A percentile compares a stretch with the other conserved stretches of the same genome.
These are phyloP conservation scores for Bombylius discolor DNA, from an alignment of 2,888 invertebrate species.

Conservation along the genomic window DNA sequence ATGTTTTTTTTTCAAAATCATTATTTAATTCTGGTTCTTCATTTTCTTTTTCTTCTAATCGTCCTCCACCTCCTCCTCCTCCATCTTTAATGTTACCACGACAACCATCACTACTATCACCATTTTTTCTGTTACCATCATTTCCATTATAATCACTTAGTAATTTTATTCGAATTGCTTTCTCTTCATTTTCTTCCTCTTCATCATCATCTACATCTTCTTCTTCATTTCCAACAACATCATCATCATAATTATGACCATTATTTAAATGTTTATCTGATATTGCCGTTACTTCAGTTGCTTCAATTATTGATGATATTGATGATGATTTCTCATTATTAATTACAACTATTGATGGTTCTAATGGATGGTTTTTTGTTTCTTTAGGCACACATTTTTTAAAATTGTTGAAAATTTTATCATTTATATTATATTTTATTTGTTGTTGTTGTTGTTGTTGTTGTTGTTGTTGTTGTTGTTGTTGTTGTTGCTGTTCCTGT, in stretches of 20 bases:
- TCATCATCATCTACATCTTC: constrained; percentile 8
- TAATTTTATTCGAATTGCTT: constrained; percentile 17
- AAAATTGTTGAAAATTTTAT: not conserved
- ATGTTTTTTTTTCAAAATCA: not conserved
- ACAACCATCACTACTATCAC: not conserved
- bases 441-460: not conserved
- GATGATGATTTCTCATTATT: constrained; percentile 1
- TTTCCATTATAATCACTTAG: constrained; percentile 27
- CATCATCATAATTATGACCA: constrained; percentile 4
- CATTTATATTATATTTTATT: not conserved
- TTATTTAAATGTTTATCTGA: constrained; percentile 9
- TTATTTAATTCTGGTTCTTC: not conserved
- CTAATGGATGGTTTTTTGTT: constrained; percentile 30
- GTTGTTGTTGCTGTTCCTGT: constrained; percentile 16
- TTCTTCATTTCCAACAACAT: constrained; percentile 1
- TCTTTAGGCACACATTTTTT: constrained; percentile 29
- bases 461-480: constrained; percentile 18
- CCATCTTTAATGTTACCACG: no score
- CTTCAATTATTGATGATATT: constrained; percentile 7
- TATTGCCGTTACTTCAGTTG: constrained; percentile 1
- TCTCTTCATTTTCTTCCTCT: constrained; percentile 4
- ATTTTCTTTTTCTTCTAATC: no score
- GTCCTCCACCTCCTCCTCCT: no score
- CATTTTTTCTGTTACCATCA: constrained; percentile 19
- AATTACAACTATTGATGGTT: constrained; percentile 15